These are phyloP conservation scores for Dichetophora obliterata DNA, from an alignment of 2,888 invertebrate genomes.

Conservation along the genomic window DNA sequence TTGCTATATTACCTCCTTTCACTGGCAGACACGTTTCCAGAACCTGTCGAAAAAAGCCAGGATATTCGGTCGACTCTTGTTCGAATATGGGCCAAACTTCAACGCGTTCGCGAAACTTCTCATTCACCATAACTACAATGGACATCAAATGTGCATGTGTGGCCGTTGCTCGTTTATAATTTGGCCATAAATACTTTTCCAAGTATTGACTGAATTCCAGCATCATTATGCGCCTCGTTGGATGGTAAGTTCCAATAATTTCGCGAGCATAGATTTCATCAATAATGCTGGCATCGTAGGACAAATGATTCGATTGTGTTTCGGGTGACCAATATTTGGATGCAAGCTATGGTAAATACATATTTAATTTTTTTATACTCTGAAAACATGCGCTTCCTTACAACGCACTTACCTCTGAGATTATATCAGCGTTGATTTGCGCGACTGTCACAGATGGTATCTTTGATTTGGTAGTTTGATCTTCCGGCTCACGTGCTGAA, in stretches of 20 bases:
- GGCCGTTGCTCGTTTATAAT: constrained; percentile 83
- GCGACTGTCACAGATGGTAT: constrained; percentile 48
- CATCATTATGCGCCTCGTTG: constrained; percentile 92
- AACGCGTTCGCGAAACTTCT: constrained; percentile 97
- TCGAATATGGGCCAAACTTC: constrained; percentile 96
- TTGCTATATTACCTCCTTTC: constrained; percentile 41
- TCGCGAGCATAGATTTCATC: constrained; percentile 92
- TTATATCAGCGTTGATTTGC: constrained; percentile 90
- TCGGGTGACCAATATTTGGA: constrained; percentile 94
- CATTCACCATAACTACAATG: constrained; percentile 98
- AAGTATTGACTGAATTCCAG: constrained; percentile 97
- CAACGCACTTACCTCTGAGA: constrained; percentile 81
- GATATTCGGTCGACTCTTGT: constrained; percentile 81
- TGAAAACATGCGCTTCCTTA: background rate
- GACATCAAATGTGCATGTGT: constrained; percentile 93
- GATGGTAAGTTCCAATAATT: constrained; percentile 85
- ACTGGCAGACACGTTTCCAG: constrained; percentile 78
- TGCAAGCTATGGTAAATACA: constrained; percentile 76
- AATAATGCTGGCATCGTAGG: constrained; percentile 83
- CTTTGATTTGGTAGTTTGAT: constrained; percentile 30
- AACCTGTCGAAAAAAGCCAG: constrained; percentile 86
- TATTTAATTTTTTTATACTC: background rate
- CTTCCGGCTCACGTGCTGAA: background rate
- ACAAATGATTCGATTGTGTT: constrained; percentile 78
- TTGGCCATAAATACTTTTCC: constrained; percentile 97